Percentiles rank a stretch among this genome's conserved stretches.
Conservation (phyloP, 2,113 vertebrate genomes). For the Sphaerodactylus townsendi region DNA sequence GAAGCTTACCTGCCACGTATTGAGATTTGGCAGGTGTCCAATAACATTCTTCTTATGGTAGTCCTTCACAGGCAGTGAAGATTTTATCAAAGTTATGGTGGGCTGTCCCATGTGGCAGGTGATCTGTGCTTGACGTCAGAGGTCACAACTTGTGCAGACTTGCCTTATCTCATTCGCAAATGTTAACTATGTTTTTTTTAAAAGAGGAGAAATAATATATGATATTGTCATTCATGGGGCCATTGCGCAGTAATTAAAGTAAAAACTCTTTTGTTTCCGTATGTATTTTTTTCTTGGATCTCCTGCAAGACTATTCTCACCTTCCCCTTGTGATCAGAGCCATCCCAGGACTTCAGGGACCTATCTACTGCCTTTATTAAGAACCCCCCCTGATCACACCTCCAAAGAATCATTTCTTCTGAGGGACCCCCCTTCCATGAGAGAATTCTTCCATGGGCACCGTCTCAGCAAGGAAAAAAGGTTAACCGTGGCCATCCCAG, state of each 20-base stretch:
- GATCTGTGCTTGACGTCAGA: neutral
- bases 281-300: constrained; percentile 84
- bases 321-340: constrained; percentile 87
- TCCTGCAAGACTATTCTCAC: constrained; percentile 86
- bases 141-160: neutral
- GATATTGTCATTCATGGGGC: constrained; percentile 73
- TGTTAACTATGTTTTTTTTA: constrained; percentile 46
- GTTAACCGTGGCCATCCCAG: constrained; percentile 83
- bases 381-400: constrained; percentile 77
- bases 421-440: constrained; percentile 82
- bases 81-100: neutral
- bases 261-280: constrained; percentile 84
- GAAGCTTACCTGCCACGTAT: neutral
- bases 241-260: constrained; percentile 82
- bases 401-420: constrained; percentile 83
- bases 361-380: constrained; percentile 82
- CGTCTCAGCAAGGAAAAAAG: constrained; percentile 85
- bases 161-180: constrained; percentile 51
- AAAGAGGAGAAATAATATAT: constrained; percentile 53
- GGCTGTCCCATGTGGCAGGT: neutral
- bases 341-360: constrained; percentile 84
- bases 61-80: neutral
- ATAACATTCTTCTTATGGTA: neutral
- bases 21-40: neutral
- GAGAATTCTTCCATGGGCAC: constrained; percentile 81